phyloP scores from a whole-genome alignment of 2,797 vertebrate species.

The Enteromius trimaculatus region DNA sequence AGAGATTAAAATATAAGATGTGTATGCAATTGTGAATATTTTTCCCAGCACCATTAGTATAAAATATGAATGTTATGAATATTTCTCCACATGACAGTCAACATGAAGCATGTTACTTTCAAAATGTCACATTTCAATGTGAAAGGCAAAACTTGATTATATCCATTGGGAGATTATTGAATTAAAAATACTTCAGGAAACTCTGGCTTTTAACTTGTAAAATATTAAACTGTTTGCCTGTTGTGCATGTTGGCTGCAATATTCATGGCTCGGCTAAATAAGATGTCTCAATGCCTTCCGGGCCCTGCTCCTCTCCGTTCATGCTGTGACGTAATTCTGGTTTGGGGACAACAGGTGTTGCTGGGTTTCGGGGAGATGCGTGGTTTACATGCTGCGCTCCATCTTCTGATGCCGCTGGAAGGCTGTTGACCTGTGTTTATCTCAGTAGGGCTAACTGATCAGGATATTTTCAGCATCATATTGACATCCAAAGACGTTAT shows the following conservation, averaged over 20 bases:
- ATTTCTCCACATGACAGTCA: slow-evolving; percentile 1
- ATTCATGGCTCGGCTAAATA: slow-evolving; percentile 21
- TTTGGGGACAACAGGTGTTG: slow-evolving; percentile 29
- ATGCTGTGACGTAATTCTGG: slow-evolving; percentile 4
- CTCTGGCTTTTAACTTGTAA: neutral
- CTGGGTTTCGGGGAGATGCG: slow-evolving; percentile 13
- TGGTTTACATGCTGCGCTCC: slow-evolving; percentile 19
- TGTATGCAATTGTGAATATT: neutral
- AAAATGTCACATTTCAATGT: neutral
- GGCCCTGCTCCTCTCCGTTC: neutral
- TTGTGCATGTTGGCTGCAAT: neutral
- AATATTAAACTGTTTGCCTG: neutral
- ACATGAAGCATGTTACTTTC: neutral
- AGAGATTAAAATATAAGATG: neutral
- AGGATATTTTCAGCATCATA: slow-evolving; percentile 22
- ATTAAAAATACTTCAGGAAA: neutral
- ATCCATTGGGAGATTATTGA: neutral
- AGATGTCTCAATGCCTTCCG: slow-evolving; percentile 11
- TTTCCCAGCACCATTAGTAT: no score
- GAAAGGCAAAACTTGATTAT: neutral
- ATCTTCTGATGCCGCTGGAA: neutral
- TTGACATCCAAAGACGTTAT: slow-evolving; percentile 18
- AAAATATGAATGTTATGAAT: neutral
- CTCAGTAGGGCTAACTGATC: slow-evolving; percentile 18
- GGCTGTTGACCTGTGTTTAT: slow-evolving; percentile 26